Percentiles rank a stretch among this genome's conserved stretches.
Evolutionary conservation across 2,888 invertebrate species (phyloP).

Genomic region (Julus scanicus): DNA sequence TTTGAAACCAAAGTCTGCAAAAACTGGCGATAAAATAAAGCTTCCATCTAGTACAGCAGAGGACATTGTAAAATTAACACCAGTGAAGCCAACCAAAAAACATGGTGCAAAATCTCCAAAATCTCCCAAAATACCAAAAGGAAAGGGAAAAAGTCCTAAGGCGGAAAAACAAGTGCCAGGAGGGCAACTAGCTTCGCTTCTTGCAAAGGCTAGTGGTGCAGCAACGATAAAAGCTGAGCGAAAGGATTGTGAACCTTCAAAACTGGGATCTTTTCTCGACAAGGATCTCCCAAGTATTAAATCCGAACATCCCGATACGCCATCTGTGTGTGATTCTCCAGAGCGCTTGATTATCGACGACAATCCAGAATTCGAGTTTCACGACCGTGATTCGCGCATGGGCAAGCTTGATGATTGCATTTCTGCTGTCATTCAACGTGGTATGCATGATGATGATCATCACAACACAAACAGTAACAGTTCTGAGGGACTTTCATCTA

Average conservation of each 20-base stretch:
- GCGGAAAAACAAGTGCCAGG: conserved; percentile 36
- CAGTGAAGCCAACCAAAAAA: conserved; percentile 46
- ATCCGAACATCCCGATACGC: conserved; percentile 30
- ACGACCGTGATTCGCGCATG: conserved; percentile 55
- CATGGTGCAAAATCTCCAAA: conserved; percentile 44
- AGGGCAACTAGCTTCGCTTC: conserved; percentile 50
- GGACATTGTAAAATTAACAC: not conserved
- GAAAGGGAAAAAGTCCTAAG: conserved; percentile 24
- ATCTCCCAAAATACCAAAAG: conserved; percentile 51
- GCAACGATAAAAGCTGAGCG: conserved; percentile 21
- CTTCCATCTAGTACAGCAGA: not conserved
- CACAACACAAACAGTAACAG: conserved; percentile 22
- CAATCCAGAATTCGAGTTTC: conserved; percentile 52
- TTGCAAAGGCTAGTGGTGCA: conserved; percentile 49
- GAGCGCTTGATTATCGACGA: conserved; percentile 57
- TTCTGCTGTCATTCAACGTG: conserved; percentile 62
- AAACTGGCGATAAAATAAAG: conserved; percentile 45
- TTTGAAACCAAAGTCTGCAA: conserved; percentile 49
- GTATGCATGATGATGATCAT: conserved; percentile 25
- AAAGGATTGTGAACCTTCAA: not conserved
- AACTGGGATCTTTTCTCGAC: not conserved
- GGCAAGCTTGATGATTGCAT: conserved; percentile 59
- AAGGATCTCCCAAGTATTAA: conserved; percentile 43
- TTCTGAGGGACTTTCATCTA: conserved; percentile 44
- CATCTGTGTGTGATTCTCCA: conserved; percentile 56